Evolutionary conservation across 2,888 invertebrate genomes (phyloP), one percentile per base, ranked within the genome.

Genomic region (Theretra japonica): DNA sequence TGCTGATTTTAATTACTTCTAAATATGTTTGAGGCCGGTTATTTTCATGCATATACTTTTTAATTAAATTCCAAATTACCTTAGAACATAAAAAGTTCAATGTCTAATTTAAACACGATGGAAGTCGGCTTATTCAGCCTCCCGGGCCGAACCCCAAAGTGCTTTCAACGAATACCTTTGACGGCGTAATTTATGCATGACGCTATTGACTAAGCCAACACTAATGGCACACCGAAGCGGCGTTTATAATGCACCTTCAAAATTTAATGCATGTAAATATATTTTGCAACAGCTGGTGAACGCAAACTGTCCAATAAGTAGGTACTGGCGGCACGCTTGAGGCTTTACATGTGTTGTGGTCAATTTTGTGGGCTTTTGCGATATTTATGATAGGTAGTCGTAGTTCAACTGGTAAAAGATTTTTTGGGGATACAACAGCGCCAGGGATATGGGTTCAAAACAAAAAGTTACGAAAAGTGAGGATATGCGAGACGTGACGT

Each of bases 221-320:
- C 58, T 58, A 58, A 58, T 58, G 25, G 25, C 58, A 17, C 58
- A 25, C 58, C 17, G 58, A 25, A 23, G 58, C 53, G 53, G 4
- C 53, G 53, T 53, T 53, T 53, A 53, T 25, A 58, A 58, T 58
- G 58, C 58, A 58, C 58, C 58, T 58, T 28, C 58, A 25, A 25
- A 25, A 58, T 58, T 58, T 25, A 25, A 58, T 25, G 5, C 25
- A 25, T 3, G 25, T 11, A 57, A 23, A 58, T 7, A 58, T 58
- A 15, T 58, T 23, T 58, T 28, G 58, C 25, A 23, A 25, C 23
- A 58, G 58, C 17, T 58, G 23, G 23, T 58, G 25, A 17, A 23
- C 23, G 17, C 25, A 58, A 58, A 23, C 15, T 25, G 15, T 17
- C 17, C n/a, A 53, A n/a, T 53, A n/a, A n/a, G n/a, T 17, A 17